Conservation (phyloP, 2,113 vertebrate genomes). For the Pelodiscus sinensis region DNA sequence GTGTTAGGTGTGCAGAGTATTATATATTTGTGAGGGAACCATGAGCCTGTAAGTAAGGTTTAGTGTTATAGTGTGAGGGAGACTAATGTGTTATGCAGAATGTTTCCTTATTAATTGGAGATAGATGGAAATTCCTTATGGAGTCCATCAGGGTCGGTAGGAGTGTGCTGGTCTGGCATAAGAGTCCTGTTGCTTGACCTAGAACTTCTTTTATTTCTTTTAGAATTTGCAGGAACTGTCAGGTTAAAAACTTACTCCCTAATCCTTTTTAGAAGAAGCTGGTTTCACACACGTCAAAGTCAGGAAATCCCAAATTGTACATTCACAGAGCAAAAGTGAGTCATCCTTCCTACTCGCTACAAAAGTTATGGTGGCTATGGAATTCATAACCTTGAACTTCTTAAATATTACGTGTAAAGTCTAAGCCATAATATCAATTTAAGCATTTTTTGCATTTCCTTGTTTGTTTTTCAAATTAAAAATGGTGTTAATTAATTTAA, state of each 20-base stretch:
- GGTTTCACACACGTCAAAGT: neutral
- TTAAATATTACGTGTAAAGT: neutral
- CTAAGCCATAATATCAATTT: neutral
- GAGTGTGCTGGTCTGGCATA: neutral
- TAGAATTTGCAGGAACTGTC: neutral
- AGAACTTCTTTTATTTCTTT: neutral
- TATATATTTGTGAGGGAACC: accelerated
- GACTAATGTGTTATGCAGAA: neutral
- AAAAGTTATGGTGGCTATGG: neutral
- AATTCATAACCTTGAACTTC: neutral
- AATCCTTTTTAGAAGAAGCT: neutral
- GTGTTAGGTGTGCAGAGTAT: neutral
- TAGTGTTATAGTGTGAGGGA: accelerated
- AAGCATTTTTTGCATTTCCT: neutral
- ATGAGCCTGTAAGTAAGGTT: accelerated
- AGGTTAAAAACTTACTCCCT: neutral
- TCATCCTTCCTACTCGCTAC: slow-evolving; percentile 1
- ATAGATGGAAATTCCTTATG: slow-evolving; percentile 11
- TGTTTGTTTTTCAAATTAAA: slow-evolving; percentile 15
- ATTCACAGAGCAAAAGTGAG: neutral
- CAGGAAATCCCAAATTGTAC: neutral
- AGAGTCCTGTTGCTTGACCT: neutral
- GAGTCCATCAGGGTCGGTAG: neutral
- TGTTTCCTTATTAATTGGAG: neutral
- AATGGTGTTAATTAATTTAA: neutral